Evolutionary conservation across 2,888 invertebrate genomes (phyloP).

Genomic region (Drosophila differens): DNA sequence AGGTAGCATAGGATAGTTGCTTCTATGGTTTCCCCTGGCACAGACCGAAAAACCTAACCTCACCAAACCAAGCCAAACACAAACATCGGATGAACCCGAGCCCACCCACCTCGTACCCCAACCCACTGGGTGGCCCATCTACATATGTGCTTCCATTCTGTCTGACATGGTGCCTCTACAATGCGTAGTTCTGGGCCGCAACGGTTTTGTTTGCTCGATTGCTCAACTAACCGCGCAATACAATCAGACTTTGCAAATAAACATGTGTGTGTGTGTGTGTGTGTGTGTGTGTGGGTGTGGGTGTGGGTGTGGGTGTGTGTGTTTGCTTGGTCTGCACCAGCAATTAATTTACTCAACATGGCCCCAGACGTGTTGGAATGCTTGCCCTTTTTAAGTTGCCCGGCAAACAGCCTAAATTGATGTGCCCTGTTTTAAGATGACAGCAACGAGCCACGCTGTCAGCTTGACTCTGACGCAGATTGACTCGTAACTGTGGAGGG

Average conservation of each 20-base stretch:
- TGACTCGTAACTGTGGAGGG: conserved; percentile 38
- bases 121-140: background rate
- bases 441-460: conserved; percentile 24
- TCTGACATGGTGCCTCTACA: conserved; percentile 43
- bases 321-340: conserved; percentile 40
- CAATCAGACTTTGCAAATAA: conserved; percentile 19
- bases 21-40: conserved; percentile 72
- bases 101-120: conserved; percentile 1
- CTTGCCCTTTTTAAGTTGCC: conserved; percentile 16
- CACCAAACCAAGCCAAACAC: conserved; percentile 40
- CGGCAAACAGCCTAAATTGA: conserved; percentile 40
- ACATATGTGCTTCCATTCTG: conserved; percentile 35
- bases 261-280: background rate
- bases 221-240: conserved; percentile 71
- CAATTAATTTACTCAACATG: conserved; percentile 67
- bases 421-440: conserved; percentile 55
- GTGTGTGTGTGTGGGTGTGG: conserved; percentile 14
- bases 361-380: conserved; percentile 27
- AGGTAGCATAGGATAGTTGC: conserved; percentile 44
- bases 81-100: conserved; percentile 46
- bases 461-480: conserved; percentile 40
- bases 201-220: conserved; percentile 71
- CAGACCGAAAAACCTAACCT: conserved; percentile 43
- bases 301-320: conserved; percentile 15
- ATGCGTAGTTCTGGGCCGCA: conserved; percentile 57